phyloP scores from a whole-genome alignment of 2,888 invertebrate species.

The Frankliniella intonsa region DNA sequence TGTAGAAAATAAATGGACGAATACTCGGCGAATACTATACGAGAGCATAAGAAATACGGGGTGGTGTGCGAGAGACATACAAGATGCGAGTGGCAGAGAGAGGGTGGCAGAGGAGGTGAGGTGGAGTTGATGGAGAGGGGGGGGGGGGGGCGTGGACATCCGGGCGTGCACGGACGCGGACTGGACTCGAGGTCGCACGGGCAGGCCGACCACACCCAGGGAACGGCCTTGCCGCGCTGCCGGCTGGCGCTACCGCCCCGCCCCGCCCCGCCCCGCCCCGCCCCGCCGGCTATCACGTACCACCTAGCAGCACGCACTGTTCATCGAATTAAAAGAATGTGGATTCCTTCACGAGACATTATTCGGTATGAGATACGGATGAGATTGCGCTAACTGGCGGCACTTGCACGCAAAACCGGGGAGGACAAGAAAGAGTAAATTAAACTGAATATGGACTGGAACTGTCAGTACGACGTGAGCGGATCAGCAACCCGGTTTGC shows the following conservation, averaged over 20 bases:
- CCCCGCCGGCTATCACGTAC: neutral
- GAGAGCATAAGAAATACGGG: neutral
- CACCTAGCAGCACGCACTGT: no score
- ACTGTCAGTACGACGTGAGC: no score
- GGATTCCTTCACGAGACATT: no score
- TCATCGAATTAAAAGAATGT: no score
- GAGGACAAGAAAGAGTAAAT: no score
- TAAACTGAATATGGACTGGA: no score
- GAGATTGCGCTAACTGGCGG: no score
- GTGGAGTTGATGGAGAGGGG: neutral
- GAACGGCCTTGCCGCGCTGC: conserved; percentile 1
- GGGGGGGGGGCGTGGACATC: neutral
- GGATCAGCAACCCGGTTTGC: no score
- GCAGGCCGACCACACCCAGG: conserved; percentile 3
- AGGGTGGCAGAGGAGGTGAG: neutral
- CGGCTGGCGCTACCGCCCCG: neutral
- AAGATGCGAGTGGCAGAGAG: neutral
- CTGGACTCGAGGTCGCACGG: conserved; percentile 1
- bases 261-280: neutral
- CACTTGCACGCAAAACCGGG: no score
- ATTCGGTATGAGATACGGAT: no score
- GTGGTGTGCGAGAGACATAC: neutral
- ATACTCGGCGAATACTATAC: no score
- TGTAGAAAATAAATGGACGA: no score
- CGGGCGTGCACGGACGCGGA: neutral